phyloP scores from a whole-genome alignment of 2,797 vertebrate genomes.

The Epinephelus awoara region DNA sequence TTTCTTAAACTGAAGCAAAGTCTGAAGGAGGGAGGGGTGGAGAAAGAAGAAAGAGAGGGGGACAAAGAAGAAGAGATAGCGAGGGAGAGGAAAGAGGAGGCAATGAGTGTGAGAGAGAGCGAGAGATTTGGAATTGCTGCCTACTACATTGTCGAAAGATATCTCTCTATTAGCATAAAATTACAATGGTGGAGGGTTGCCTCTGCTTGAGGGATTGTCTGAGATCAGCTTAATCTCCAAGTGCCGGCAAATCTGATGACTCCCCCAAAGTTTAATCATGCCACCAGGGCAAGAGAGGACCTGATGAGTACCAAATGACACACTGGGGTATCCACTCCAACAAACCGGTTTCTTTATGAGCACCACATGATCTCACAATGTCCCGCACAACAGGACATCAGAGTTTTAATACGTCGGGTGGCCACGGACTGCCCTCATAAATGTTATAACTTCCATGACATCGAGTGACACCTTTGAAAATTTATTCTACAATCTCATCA shows the following conservation, averaged over 20 bases:
- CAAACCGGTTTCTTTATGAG: slow-evolving; percentile 57
- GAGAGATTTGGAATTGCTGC: slow-evolving; percentile 69
- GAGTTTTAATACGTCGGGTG: slow-evolving; percentile 42
- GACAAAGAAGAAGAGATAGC: slow-evolving; percentile 35
- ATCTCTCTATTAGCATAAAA: slow-evolving; percentile 78
- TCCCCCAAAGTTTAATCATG: slow-evolving; percentile 77
- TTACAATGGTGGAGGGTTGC: slow-evolving; percentile 70
- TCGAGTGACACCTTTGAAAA: slow-evolving; percentile 42
- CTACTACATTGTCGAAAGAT: slow-evolving; percentile 68
- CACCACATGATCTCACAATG: slow-evolving; percentile 44
- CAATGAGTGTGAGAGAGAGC: slow-evolving; percentile 33
- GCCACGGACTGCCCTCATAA: slow-evolving; percentile 48
- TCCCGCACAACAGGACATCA: slow-evolving; percentile 55
- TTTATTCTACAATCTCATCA: slow-evolving; percentile 26
- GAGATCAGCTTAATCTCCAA: slow-evolving; percentile 76
- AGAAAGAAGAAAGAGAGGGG: slow-evolving; percentile 2
- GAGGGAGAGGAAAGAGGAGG: slow-evolving; percentile 26
- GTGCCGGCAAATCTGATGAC: slow-evolving; percentile 76
- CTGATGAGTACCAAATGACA: slow-evolving; percentile 67
- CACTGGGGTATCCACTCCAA: slow-evolving; percentile 58
- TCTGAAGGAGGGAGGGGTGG: slow-evolving; percentile 14
- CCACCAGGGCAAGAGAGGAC: slow-evolving; percentile 70
- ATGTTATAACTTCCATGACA: slow-evolving; percentile 28
- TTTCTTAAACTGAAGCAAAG: slow-evolving; percentile 43
- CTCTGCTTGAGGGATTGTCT: slow-evolving; percentile 72